Base-by-base conservation (phyloP, 2,113 vertebrate species). In the Trochalopteron elliotii region DNA sequence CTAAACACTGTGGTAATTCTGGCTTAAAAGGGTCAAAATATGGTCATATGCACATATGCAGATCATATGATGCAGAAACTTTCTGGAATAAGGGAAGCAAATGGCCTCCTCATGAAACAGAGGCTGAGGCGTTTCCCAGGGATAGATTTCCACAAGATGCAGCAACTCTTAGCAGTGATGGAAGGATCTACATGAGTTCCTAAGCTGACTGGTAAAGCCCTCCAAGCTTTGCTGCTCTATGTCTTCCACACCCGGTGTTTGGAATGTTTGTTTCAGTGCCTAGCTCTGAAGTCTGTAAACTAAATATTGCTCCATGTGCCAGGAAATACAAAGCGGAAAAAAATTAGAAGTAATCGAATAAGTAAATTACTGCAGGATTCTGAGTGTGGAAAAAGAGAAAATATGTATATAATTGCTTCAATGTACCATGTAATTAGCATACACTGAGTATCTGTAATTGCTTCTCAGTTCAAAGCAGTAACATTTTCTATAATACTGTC, bases 381-480 rank as follows among this genome's bases (percentile, higher is more conserved):
- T 42, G 17, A 68, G 42, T 42, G 35, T 74, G 63, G 70, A 90
- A 94, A 89, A 86, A 87, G 17, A 61, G 30, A 70, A 39, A 91
- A 84, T 71, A 80, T 59, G 67, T 69, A 50, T 50, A 39, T 85
- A 94, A 90, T 92, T 92, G 61, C 69, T 92, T 83, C 70, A 61
- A 86, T 70, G 21, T 69, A 90, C 63, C 55, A 31, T 79, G 63
- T 86, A 95, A 95, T 90, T 91, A 83, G 14, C 57, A 40, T 67
- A 80, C 14, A 53, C 14, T 25, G 28, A 83, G 17, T 87, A 82
- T 82, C 77, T 78, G 37, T 84, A 91, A 91, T 84, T 84, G 18
- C 53, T 89, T 87, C 74, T 82, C 65, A 89, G 45, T 76, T 55
- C n/a, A 87, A 94, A 94, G 53, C 10, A 91, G 53, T 60, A 94